Conservation (phyloP, 1,140 invertebrate species). For the Eciton burchellii region DNA sequence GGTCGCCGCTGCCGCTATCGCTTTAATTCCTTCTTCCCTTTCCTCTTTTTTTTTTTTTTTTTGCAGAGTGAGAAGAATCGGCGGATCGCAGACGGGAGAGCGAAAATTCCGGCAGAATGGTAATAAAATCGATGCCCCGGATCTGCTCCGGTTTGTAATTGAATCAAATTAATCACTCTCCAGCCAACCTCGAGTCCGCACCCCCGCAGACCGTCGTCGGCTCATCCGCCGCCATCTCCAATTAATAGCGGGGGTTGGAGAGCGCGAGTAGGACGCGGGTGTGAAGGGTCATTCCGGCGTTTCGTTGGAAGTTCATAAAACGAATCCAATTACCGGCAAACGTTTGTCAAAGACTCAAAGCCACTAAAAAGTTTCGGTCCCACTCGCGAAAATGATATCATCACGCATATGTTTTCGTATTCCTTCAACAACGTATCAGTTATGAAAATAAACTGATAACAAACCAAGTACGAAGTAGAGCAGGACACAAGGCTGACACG, state of each 20-base stretch:
- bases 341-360: slow-evolving; percentile 76
- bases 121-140: slow-evolving; percentile 77
- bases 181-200: slow-evolving; percentile 58
- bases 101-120: slow-evolving; percentile 52
- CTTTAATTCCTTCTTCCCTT: too few relatives aligned
- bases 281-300: slow-evolving; percentile 48
- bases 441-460: slow-evolving; percentile 44
- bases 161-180: slow-evolving; percentile 77
- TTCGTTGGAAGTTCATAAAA: slow-evolving; percentile 77
- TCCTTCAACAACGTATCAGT: slow-evolving; percentile 37
- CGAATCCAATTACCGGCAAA: slow-evolving; percentile 73
- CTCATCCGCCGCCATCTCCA: slow-evolving; percentile 66
- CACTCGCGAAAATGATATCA: slow-evolving; percentile 61
- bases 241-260: slow-evolving; percentile 68
- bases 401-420: slow-evolving; percentile 55
- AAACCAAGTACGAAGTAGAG: not conserved
- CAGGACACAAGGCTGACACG: not conserved
- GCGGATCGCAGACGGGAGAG: slow-evolving; percentile 33
- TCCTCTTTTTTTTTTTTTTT: not conserved
- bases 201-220: slow-evolving; percentile 36
- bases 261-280: not conserved
- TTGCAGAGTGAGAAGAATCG: slow-evolving; percentile 53
- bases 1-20: not conserved
- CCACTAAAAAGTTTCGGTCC: slow-evolving; percentile 65
- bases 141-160: slow-evolving; percentile 74